Conservation (phyloP, 2,113 vertebrate species). For the Chloropsis hardwickii region DNA sequence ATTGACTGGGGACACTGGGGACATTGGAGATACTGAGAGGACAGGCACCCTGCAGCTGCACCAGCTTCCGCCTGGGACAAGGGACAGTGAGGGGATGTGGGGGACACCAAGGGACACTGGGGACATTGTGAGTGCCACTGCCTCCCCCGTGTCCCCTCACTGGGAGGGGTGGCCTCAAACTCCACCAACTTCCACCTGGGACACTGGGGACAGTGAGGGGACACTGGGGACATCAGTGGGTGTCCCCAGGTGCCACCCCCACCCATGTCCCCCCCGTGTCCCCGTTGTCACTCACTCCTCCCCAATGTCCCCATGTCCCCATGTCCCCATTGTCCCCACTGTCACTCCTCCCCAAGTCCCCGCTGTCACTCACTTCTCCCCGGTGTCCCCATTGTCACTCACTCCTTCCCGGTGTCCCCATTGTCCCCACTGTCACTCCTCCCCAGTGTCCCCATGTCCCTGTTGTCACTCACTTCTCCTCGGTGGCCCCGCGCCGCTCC, state of each 20-base stretch:
- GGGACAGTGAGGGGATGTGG: too few relatives aligned
- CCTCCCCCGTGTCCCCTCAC: background rate
- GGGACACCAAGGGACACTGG: background rate
- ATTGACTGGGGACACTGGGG: background rate
- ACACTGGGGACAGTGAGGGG: background rate
- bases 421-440: background rate
- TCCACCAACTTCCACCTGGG: background rate
- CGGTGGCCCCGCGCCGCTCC: background rate
- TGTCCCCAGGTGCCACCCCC: background rate
- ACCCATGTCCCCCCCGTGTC: background rate
- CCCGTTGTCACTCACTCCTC: background rate
- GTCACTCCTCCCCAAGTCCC: too few relatives aligned
- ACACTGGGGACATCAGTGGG: background rate
- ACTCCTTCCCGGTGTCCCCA: too few relatives aligned
- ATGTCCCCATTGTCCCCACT: too few relatives aligned
- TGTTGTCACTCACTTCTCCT: background rate
- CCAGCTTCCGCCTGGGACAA: too few relatives aligned
- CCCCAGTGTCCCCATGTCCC: background rate
- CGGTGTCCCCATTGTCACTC: too few relatives aligned
- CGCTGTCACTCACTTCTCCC: background rate
- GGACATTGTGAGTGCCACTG: background rate
- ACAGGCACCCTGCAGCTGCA: too few relatives aligned
- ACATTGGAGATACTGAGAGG: background rate
- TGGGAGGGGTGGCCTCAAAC: background rate
- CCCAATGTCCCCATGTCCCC: background rate